Evolutionary conservation across 2,797 vertebrate genomes (phyloP).

Genomic region (Carcharodon carcharias): DNA sequence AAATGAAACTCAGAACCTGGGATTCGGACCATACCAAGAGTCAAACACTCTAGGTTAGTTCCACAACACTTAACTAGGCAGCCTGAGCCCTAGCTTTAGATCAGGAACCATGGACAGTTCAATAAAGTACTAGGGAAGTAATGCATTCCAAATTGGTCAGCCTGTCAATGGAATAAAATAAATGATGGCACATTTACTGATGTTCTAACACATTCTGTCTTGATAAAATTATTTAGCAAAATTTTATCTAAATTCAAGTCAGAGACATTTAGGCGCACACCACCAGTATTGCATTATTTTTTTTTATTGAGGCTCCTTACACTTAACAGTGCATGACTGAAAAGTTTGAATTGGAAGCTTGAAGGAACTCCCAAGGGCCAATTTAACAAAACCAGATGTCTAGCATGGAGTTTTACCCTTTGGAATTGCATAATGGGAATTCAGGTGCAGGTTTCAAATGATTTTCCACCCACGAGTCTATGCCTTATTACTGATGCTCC

Average conservation of each 20-base stretch:
- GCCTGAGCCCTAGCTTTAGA: neutral
- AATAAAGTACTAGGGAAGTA: neutral
- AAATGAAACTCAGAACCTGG: neutral
- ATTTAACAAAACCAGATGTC: conserved; percentile 4
- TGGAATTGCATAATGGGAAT: neutral
- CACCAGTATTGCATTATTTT: neutral
- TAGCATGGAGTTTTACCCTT: neutral
- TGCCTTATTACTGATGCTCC: neutral
- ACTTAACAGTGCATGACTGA: neutral
- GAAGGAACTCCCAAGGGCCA: neutral
- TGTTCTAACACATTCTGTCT: neutral
- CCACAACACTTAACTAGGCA: no score
- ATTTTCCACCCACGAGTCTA: neutral
- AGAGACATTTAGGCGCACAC: neutral
- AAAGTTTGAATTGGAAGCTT: neutral
- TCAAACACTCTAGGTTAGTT: neutral
- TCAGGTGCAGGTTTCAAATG: neutral
- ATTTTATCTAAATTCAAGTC: neutral
- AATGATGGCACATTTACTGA: neutral
- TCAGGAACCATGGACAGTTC: neutral
- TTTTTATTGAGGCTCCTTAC: neutral
- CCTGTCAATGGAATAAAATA: neutral
- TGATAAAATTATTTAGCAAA: neutral
- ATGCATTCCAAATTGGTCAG: neutral
- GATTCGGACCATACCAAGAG: neutral